Evolutionary conservation across 2,113 vertebrate species (phyloP).

Genomic region (Uropsilus gracilis): DNA sequence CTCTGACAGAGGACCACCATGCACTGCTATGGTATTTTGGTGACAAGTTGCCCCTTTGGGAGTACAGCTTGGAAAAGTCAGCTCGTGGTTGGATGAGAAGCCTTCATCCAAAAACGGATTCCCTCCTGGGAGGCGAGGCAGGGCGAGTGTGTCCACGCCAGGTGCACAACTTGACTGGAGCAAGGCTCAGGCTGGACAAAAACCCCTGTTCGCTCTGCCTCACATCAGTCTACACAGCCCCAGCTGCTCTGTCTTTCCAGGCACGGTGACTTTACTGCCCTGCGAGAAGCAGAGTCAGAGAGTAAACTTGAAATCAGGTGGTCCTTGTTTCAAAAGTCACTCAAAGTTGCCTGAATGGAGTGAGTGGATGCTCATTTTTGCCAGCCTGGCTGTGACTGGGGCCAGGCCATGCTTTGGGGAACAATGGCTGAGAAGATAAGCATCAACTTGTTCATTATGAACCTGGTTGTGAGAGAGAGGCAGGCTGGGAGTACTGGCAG

Average conservation of each 20-base stretch:
- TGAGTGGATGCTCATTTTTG: neutral
- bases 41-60: neutral
- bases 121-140: neutral
- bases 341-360: neutral
- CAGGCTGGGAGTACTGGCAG: neutral
- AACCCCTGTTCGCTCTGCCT: neutral
- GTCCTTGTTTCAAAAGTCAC: neutral
- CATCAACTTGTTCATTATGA: neutral
- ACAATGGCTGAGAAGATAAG: neutral
- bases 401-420: neutral
- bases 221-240: neutral
- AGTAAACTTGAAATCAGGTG: conserved; percentile 16
- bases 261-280: neutral
- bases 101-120: neutral
- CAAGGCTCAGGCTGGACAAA: neutral
- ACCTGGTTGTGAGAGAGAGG: neutral
- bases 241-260: neutral
- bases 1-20: neutral
- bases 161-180: neutral
- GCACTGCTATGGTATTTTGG: neutral
- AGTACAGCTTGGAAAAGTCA: neutral
- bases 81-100: neutral
- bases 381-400: neutral
- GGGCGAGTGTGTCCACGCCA: neutral
- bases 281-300: neutral